Evolutionary conservation across 2,888 invertebrate genomes (phyloP).

Genomic region (Hyposoter didymator): DNA sequence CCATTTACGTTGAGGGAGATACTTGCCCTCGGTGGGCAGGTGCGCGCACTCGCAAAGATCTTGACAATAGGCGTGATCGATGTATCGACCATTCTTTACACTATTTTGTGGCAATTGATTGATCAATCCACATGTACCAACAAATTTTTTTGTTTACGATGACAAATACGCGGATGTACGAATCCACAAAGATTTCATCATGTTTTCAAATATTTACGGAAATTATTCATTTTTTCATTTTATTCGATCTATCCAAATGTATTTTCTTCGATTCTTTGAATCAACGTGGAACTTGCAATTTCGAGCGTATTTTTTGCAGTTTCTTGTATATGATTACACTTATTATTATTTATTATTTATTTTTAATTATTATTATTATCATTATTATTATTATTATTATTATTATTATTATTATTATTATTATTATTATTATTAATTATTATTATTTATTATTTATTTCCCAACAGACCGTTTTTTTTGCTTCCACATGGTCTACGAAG

Average conservation of each 20-base stretch:
- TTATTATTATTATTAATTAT: no score
- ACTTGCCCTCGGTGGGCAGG: conserved; percentile 46
- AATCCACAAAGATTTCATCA: not conserved
- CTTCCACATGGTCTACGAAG: no score
- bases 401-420: no score
- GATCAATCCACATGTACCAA: not conserved
- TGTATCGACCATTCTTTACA: conserved; percentile 44
- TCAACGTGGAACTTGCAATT: no score
- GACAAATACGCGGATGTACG: not conserved
- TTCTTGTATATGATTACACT: no score
- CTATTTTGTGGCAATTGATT: not conserved
- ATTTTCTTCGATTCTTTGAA: not conserved
- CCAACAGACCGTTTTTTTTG: no score
- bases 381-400: no score
- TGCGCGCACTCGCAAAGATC: conserved; percentile 49
- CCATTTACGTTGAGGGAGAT: conserved; percentile 41
- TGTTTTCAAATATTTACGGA: not conserved
- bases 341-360: no score
- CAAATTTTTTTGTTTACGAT: not conserved
- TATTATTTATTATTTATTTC: no score
- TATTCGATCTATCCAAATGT: not conserved
- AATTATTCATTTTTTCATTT: not conserved
- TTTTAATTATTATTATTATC: no score
- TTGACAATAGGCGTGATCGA: conserved; percentile 56
- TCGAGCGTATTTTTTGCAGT: no score